phyloP scores from a whole-genome alignment of 2,113 vertebrate species.

The Ammospiza caudacuta region DNA sequence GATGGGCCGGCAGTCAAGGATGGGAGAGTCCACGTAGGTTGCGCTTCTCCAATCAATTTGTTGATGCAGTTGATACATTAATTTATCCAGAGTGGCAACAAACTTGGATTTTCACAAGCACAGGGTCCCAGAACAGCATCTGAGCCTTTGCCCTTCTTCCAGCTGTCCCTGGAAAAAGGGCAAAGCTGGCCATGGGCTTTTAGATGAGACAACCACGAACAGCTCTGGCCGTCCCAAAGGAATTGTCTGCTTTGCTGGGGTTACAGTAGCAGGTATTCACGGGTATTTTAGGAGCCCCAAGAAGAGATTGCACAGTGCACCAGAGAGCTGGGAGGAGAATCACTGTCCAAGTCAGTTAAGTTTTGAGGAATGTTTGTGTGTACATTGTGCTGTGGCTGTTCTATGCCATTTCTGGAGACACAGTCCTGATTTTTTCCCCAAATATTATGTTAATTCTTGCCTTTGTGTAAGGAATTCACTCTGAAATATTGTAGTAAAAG shows the following conservation, averaged over 20 bases:
- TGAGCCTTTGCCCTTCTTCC: background rate
- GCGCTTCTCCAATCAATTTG: background rate
- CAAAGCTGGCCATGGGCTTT: background rate
- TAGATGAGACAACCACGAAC: background rate
- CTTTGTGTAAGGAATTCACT: background rate
- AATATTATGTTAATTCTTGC: background rate
- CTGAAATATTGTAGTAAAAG: background rate
- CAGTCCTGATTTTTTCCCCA: background rate
- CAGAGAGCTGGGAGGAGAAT: background rate
- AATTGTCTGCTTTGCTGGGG: background rate
- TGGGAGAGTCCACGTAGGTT: constrained; percentile 91
- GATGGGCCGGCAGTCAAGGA: constrained; percentile 92
- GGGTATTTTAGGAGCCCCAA: background rate
- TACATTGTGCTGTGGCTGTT: background rate
- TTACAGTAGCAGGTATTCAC: background rate
- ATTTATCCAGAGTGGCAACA: background rate
- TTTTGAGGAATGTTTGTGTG: background rate
- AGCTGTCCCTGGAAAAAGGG: background rate
- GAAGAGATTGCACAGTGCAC: background rate
- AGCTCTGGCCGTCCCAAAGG: background rate
- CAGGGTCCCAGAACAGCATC: background rate
- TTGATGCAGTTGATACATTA: background rate
- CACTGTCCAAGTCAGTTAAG: background rate
- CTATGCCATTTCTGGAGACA: background rate
- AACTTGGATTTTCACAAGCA: background rate